Percentiles rank a stretch among this genome's conserved stretches.
Evolutionary conservation across 2,797 vertebrate genomes (phyloP).

Genomic region (Pseudochaenichthys georgianus): DNA sequence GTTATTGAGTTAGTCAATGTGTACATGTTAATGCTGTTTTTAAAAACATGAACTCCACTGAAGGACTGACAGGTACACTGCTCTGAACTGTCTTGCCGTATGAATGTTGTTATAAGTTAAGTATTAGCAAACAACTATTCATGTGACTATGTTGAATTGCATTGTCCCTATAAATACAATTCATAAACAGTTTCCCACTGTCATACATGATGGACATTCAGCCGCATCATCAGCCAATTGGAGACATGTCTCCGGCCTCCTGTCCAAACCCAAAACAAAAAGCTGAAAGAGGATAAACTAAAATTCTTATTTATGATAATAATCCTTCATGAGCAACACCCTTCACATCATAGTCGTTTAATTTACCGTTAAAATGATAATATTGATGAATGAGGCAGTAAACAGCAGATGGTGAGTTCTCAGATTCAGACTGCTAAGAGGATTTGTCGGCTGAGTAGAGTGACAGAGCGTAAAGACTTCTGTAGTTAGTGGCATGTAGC

Average conservation of each 20-base stretch:
- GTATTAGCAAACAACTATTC: neutral
- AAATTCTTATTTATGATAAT: too few species aligned
- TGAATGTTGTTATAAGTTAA: neutral
- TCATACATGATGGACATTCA: neutral
- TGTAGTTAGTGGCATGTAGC: neutral
- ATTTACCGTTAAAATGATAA: neutral
- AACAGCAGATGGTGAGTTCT: conserved; percentile 57
- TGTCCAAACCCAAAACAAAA: conserved; percentile 6
- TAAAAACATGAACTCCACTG: too few species aligned
- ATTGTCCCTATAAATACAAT: too few species aligned
- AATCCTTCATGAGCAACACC: neutral
- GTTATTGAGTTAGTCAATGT: too few species aligned
- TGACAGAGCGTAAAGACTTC: conserved; percentile 23
- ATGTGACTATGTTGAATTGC: too few species aligned
- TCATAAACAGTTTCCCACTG: too few species aligned
- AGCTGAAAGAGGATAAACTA: neutral
- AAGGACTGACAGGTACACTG: too few species aligned
- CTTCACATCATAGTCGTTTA: neutral
- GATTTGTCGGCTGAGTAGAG: conserved; percentile 56
- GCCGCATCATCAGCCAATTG: neutral
- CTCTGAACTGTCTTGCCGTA: neutral
- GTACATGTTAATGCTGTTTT: too few species aligned
- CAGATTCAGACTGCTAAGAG: conserved; percentile 55
- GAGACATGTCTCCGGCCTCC: neutral
- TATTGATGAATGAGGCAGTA: conserved; percentile 4